These are phyloP conservation scores for Saguinus midas DNA, from an alignment of 2,113 vertebrate genomes.

Conservation along the genomic window DNA sequence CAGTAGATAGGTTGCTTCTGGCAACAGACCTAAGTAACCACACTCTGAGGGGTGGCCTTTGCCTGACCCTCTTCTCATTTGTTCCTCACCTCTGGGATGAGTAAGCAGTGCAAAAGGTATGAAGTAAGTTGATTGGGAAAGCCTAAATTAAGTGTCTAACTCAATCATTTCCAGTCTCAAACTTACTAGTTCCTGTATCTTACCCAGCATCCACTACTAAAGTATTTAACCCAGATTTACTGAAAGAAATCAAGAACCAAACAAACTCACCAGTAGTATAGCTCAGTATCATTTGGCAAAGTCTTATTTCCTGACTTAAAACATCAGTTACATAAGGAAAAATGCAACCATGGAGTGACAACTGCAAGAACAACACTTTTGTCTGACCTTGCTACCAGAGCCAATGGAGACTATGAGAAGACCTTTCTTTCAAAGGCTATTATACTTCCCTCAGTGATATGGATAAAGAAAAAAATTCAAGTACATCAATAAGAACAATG, in stretches of 20 bases:
- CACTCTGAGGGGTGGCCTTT: conserved; percentile 33
- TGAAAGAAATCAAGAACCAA: conserved; percentile 45
- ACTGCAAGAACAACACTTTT: conserved; percentile 24
- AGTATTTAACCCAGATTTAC: conserved; percentile 22
- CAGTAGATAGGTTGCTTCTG: conserved; percentile 16
- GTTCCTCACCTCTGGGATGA: conserved; percentile 32
- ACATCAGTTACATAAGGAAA: conserved; percentile 7
- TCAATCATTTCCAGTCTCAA: conserved; percentile 40
- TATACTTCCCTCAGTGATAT: not conserved
- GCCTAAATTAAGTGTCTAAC: conserved; percentile 58
- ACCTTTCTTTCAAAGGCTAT: not conserved
- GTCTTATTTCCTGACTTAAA: conserved; percentile 45
- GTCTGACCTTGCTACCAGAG: conserved; percentile 24
- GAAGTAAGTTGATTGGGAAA: conserved; percentile 61
- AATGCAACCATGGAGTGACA: conserved; percentile 28
- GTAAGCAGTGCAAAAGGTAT: conserved; percentile 57
- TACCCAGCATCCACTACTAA: not conserved
- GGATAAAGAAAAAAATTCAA: not conserved
- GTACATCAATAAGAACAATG: conserved; percentile 17
- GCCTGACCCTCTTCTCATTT: not conserved
- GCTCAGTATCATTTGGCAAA: conserved; percentile 29
- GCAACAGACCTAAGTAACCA: conserved; percentile 44
- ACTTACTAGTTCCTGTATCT: conserved; percentile 33
- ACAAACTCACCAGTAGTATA: conserved; percentile 47
- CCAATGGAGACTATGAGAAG: not conserved